Evolutionary conservation across 2,797 vertebrate species (phyloP).

Genomic region (Sebastes trivittatus): DNA sequence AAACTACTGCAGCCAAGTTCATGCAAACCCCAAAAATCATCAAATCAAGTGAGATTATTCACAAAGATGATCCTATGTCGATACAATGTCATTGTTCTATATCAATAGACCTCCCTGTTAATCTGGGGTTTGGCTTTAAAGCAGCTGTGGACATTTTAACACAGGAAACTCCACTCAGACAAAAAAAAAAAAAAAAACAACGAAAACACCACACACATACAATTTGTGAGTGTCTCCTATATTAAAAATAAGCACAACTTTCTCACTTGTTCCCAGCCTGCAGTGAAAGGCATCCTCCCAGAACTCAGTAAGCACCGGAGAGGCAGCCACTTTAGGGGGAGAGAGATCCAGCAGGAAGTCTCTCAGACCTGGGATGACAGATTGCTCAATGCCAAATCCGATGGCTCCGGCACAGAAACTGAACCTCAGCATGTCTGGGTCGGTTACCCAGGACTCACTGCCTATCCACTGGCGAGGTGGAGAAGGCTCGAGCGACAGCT

Average conservation of each 20-base stretch:
- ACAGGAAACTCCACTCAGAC: no score
- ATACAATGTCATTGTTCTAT: no score
- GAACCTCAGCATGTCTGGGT: slow-evolving; percentile 55
- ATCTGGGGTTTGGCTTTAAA: no score
- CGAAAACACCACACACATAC: not conserved
- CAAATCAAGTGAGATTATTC: no score
- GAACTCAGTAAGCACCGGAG: slow-evolving; percentile 64
- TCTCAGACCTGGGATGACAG: slow-evolving; percentile 71
- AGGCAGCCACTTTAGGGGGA: slow-evolving; percentile 44
- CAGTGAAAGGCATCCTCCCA: slow-evolving; percentile 73
- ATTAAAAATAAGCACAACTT: not conserved
- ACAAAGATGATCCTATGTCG: not conserved
- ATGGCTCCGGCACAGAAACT: slow-evolving; percentile 62
- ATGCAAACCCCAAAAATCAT: no score
- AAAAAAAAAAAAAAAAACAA: no score
- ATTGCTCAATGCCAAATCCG: slow-evolving; percentile 70
- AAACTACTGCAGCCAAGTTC: no score
- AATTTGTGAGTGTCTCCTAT: not conserved
- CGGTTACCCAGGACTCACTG: slow-evolving; percentile 74
- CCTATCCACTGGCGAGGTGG: slow-evolving; percentile 76
- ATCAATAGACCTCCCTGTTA: no score
- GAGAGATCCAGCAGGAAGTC: slow-evolving; percentile 69
- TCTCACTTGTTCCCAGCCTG: slow-evolving; percentile 34
- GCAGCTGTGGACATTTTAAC: no score
- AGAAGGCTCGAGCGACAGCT: slow-evolving; percentile 49